Evolutionary conservation across 2,888 invertebrate species (phyloP).

Genomic region (Drosophila flavopinicola): DNA sequence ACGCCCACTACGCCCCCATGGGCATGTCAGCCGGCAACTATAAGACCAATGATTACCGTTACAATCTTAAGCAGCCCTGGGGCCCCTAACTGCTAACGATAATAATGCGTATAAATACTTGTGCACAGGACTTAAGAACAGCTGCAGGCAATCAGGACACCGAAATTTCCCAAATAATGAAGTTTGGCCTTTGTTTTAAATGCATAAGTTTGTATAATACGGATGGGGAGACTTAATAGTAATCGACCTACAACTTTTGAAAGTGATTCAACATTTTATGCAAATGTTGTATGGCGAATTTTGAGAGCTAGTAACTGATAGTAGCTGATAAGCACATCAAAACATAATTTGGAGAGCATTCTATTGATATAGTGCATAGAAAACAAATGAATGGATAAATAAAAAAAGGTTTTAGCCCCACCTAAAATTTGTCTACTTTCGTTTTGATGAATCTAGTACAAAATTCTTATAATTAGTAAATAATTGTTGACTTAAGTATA

Average conservation of each 20-base stretch:
- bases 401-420: too few relatives aligned
- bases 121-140: conserved; percentile 14
- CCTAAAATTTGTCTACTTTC: too few relatives aligned
- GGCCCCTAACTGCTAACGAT: conserved; percentile 20
- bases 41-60: conserved; percentile 28
- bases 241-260: neutral
- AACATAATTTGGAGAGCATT: too few relatives aligned
- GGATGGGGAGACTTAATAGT: neutral
- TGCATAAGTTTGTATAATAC: neutral
- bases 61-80: neutral
- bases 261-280: too few relatives aligned
- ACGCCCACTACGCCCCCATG: too few relatives aligned
- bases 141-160: conserved; percentile 28
- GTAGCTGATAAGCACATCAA: too few relatives aligned
- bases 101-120: conserved; percentile 43
- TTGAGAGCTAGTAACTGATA: too few relatives aligned
- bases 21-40: conserved; percentile 4
- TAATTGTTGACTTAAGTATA: too few relatives aligned
- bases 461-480: too few relatives aligned
- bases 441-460: too few relatives aligned
- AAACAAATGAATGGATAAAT: too few relatives aligned
- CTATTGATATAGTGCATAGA: neutral
- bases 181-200: conserved; percentile 2
- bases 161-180: conserved; percentile 28
- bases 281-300: too few relatives aligned